phyloP scores from a whole-genome alignment of 1,140 invertebrate species.

The Brachionus paranguensis region DNA sequence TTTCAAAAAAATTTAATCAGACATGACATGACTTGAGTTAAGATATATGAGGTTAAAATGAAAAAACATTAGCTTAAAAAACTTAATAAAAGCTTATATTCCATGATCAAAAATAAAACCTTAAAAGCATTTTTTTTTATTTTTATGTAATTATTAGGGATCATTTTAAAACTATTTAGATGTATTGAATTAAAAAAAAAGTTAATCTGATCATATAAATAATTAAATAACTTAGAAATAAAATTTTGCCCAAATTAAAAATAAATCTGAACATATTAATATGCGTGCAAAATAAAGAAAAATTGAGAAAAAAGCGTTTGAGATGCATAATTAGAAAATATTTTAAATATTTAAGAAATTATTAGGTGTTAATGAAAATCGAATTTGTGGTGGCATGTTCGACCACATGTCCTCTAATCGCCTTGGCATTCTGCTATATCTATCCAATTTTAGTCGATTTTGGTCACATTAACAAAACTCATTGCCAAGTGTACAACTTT shows the following conservation, averaged over 20 bases:
- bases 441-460: slow-evolving; percentile 12
- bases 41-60: no score
- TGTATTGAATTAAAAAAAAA: no score
- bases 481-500: slow-evolving; percentile 21
- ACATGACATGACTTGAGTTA: no score
- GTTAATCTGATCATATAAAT: no score
- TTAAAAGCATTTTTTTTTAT: no score
- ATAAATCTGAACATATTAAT: background rate
- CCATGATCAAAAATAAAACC: no score
- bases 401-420: background rate
- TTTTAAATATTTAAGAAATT: background rate
- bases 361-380: background rate
- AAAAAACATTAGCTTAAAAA: no score
- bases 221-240: background rate
- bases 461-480: background rate
- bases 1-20: no score
- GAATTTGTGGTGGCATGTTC: background rate
- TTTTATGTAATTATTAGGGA: no score
- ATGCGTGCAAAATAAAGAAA: background rate
- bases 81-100: no score
- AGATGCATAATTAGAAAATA: background rate
- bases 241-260: background rate
- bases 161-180: no score
- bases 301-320: background rate
- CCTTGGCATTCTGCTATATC: background rate